Evolutionary conservation across 2,888 invertebrate genomes (phyloP).

Genomic region (Leptinotarsa rubiginosa): DNA sequence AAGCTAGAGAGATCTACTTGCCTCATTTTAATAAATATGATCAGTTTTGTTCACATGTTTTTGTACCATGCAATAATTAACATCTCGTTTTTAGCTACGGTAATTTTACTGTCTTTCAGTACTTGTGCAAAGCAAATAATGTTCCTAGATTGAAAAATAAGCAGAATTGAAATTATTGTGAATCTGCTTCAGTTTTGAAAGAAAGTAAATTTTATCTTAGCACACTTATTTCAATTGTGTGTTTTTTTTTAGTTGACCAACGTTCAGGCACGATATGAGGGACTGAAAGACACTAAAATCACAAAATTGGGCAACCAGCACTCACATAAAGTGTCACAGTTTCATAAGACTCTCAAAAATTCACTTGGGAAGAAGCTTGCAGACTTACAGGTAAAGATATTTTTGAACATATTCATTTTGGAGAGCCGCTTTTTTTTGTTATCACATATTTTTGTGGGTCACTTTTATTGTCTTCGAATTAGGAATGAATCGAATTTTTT

Average conservation of each 20-base stretch:
- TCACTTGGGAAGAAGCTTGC: slow-evolving; percentile 85
- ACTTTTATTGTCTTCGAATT: too few species aligned
- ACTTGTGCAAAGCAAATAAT: slow-evolving; percentile 29
- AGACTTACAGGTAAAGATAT: slow-evolving; percentile 83
- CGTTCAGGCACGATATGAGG: slow-evolving; percentile 82
- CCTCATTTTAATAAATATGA: too few species aligned
- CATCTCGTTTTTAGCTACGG: slow-evolving; percentile 46
- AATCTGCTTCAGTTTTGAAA: slow-evolving; percentile 39
- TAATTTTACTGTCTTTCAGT: slow-evolving; percentile 73
- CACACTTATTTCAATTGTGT: slow-evolving; percentile 48
- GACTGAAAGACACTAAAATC: slow-evolving; percentile 92
- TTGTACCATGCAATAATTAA: too few species aligned
- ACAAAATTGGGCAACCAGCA: slow-evolving; percentile 86
- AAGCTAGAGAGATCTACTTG: too few species aligned
- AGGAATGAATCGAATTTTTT: too few species aligned
- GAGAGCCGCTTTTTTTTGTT: too few species aligned
- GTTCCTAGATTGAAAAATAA: slow-evolving; percentile 29
- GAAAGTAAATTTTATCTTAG: slow-evolving; percentile 56
- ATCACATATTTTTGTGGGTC: too few species aligned
- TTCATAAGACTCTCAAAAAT: slow-evolving; percentile 93
- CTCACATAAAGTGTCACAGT: slow-evolving; percentile 93
- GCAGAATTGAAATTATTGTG: slow-evolving; percentile 56
- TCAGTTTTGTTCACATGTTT: too few species aligned
- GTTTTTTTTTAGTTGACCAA: slow-evolving; percentile 59
- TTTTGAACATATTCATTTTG: slow-evolving; percentile 3